Percentiles rank a stretch among this genome's conserved stretches.
phyloP scores from a whole-genome alignment of 1,140 invertebrate genomes.

The Ceratina australensis region DNA sequence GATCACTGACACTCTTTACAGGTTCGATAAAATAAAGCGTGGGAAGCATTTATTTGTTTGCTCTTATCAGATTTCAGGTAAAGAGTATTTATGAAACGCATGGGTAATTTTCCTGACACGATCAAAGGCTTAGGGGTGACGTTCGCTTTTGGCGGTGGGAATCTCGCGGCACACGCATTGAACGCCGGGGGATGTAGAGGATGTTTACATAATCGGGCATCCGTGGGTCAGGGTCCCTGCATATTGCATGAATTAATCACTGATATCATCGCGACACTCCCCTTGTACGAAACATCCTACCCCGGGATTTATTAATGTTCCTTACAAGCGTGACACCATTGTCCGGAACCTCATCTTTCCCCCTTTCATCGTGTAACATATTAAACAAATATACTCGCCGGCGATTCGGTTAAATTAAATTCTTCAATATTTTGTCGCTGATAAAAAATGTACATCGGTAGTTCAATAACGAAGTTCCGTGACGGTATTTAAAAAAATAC shows the following conservation, averaged over 20 bases:
- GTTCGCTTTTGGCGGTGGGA: conserved; percentile 15
- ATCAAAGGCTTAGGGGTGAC: conserved; percentile 34
- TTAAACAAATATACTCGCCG: too few relatives aligned
- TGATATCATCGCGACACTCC: conserved; percentile 20
- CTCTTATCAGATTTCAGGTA: too few relatives aligned
- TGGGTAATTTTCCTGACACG: not conserved
- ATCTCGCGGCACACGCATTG: not conserved
- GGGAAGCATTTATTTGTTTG: too few relatives aligned
- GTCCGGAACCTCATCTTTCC: too few relatives aligned
- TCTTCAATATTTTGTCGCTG: too few relatives aligned
- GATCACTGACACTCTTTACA: too few relatives aligned
- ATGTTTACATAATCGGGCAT: conserved; percentile 15
- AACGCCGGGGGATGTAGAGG: not conserved
- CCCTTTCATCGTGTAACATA: too few relatives aligned
- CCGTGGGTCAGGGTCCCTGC: not conserved
- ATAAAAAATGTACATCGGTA: too few relatives aligned
- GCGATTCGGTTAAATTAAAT: too few relatives aligned
- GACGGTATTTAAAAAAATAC: too few relatives aligned
- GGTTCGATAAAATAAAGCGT: too few relatives aligned
- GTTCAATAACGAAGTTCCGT: too few relatives aligned
- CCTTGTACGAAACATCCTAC: not conserved
- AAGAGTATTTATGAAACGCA: not conserved
- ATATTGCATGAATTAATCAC: conserved; percentile 31
- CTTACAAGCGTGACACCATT: not conserved
- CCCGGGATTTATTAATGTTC: conserved; percentile 12